Evolutionary conservation across 2,113 vertebrate species (phyloP).

Genomic region (Peromyscus polionotus): DNA sequence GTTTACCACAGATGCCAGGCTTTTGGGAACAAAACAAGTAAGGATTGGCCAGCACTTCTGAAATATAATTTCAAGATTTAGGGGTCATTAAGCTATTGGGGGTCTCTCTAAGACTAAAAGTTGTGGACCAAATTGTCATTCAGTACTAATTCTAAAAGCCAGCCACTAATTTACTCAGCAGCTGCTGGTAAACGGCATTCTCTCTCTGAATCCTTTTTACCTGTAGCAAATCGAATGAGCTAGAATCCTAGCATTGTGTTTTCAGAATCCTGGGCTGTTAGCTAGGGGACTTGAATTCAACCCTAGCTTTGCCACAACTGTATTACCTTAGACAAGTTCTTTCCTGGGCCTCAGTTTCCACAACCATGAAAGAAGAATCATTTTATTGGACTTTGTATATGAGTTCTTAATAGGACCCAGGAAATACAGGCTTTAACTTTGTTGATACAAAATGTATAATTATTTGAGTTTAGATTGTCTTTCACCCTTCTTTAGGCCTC

Average conservation of each 20-base stretch:
- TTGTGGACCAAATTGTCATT: neutral
- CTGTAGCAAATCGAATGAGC: neutral
- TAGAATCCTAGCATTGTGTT: slow-evolving; percentile 47
- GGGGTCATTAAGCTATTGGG: neutral
- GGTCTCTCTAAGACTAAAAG: neutral
- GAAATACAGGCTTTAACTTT: slow-evolving; percentile 40
- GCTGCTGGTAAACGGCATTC: slow-evolving; percentile 10
- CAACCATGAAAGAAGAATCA: slow-evolving; percentile 38
- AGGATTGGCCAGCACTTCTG: neutral
- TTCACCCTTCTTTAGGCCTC: slow-evolving; percentile 14
- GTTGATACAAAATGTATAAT: neutral
- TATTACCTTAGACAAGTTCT: slow-evolving; percentile 19
- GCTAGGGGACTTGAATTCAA: slow-evolving; percentile 2
- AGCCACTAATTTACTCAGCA: slow-evolving; percentile 44
- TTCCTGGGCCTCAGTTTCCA: slow-evolving; percentile 33
- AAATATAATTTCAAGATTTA: slow-evolving; percentile 39
- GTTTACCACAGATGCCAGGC: neutral
- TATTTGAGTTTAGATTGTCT: slow-evolving; percentile 1
- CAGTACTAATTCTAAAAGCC: neutral
- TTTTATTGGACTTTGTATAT: slow-evolving; percentile 39
- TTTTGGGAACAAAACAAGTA: neutral
- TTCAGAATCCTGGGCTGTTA: neutral
- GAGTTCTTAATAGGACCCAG: slow-evolving; percentile 27
- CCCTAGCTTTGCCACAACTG: neutral
- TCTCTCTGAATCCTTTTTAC: slow-evolving; percentile 8